phyloP scores from a whole-genome alignment of 2,797 vertebrate species.

The Pitangus sulphuratus region DNA sequence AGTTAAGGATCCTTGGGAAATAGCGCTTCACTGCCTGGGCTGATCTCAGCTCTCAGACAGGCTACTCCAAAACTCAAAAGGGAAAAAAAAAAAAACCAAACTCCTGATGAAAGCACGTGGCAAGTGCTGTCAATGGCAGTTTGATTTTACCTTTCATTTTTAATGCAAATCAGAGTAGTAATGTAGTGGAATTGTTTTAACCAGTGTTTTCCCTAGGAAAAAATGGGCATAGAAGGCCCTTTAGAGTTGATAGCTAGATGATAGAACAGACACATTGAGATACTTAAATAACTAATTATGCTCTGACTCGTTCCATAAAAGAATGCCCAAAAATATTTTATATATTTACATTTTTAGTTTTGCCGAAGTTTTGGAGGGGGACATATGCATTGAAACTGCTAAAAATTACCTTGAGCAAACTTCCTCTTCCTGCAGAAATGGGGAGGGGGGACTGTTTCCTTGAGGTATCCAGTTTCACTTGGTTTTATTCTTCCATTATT shows the following conservation, averaged over 20 bases:
- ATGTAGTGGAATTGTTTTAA: not conserved
- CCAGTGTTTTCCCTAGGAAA: not conserved
- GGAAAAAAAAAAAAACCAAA: not conserved
- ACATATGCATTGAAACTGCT: not conserved
- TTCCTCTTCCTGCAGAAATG: not conserved
- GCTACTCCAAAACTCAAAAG: not conserved
- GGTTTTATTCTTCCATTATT: not conserved
- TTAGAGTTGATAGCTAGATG: not conserved
- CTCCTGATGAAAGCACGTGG: not conserved
- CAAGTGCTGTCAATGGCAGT: not conserved
- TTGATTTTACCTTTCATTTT: not conserved
- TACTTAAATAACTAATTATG: not conserved
- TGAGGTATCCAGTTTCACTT: not conserved
- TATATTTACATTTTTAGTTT: not conserved
- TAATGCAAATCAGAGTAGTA: not conserved
- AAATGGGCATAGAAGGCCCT: not conserved
- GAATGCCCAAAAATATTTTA: not conserved
- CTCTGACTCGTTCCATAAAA: not conserved
- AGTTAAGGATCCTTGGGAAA: slow-evolving; percentile 59
- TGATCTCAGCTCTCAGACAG: slow-evolving; percentile 36
- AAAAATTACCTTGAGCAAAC: not conserved
- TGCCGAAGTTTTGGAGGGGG: not conserved
- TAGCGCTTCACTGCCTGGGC: slow-evolving; percentile 34
- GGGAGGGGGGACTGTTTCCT: not conserved
- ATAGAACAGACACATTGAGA: not conserved